phyloP scores from a whole-genome alignment of 2,797 vertebrate genomes.

The Rhinogobio ventralis region DNA sequence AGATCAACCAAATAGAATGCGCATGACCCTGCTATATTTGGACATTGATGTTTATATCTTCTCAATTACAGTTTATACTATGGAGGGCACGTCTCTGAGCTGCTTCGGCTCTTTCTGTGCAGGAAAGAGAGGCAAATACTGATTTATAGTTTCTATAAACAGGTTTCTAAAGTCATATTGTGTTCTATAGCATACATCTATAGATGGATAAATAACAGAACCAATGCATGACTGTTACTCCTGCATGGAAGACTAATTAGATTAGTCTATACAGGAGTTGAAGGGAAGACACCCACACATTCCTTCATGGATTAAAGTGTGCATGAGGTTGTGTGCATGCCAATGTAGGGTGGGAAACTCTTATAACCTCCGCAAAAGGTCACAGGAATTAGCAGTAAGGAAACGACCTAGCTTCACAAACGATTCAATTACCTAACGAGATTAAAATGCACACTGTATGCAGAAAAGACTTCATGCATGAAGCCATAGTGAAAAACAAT shows the following conservation, averaged over 20 bases:
- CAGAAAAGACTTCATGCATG: background rate
- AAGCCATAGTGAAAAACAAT: background rate
- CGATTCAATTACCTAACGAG: conserved; percentile 38
- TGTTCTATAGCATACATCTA: background rate
- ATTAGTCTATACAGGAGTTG: background rate
- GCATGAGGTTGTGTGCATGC: conserved; percentile 26
- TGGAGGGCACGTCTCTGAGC: background rate
- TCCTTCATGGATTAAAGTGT: conserved; percentile 40
- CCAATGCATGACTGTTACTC: conserved; percentile 6
- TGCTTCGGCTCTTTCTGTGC: conserved; percentile 2
- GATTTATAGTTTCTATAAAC: conserved; percentile 14
- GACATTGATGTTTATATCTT: conserved; percentile 52
- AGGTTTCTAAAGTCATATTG: background rate
- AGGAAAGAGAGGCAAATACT: background rate
- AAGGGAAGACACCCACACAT: conserved; percentile 33
- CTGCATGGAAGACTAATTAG: conserved; percentile 17
- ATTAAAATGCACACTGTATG: conserved; percentile 21
- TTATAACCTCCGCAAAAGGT: conserved; percentile 31
- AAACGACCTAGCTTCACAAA: conserved; percentile 22
- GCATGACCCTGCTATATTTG: conserved; percentile 48
- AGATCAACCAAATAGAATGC: conserved; percentile 30
- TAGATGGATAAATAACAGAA: conserved; percentile 21
- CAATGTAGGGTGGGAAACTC: conserved; percentile 30
- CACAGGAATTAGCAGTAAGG: conserved; percentile 37
- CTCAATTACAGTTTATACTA: conserved; percentile 51